These are phyloP conservation scores for Parus major DNA, from an alignment of 2,113 vertebrate species.

Conservation along the genomic window DNA sequence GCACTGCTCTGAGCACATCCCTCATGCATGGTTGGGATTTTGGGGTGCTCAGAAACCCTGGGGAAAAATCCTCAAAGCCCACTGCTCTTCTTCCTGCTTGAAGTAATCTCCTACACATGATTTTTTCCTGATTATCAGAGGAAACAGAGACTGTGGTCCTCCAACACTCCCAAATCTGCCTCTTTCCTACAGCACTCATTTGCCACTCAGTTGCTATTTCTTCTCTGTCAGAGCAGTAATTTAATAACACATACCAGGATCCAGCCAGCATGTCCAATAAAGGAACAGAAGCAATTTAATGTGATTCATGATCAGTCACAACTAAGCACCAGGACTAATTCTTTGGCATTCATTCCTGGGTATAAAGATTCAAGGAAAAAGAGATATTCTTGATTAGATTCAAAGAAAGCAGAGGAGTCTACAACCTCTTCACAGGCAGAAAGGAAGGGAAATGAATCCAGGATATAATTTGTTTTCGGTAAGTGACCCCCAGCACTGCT, in stretches of 20 bases:
- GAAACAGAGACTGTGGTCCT: neutral
- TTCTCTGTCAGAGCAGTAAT: slow-evolving; percentile 9
- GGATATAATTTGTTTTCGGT: neutral
- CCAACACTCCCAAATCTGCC: neutral
- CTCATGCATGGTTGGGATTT: neutral
- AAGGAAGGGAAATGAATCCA: neutral
- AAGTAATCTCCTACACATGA: neutral
- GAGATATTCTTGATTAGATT: neutral
- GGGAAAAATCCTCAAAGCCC: neutral
- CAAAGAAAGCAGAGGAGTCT: neutral
- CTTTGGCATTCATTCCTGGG: slow-evolving; percentile 18
- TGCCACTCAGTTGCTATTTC: neutral
- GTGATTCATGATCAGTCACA: slow-evolving; percentile 42
- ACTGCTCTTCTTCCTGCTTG: neutral
- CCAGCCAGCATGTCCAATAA: neutral
- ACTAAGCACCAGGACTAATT: slow-evolving; percentile 15
- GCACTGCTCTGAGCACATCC: neutral
- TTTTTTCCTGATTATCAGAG: neutral
- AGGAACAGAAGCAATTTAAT: slow-evolving; percentile 25
- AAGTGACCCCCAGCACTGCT: neutral
- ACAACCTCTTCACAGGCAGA: neutral
- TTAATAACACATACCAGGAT: neutral
- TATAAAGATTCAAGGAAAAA: slow-evolving; percentile 12
- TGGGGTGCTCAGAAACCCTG: neutral
- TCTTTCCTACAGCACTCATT: neutral